Base-by-base conservation (phyloP, 2,888 invertebrate species). In the Ethmia dodecea region DNA sequence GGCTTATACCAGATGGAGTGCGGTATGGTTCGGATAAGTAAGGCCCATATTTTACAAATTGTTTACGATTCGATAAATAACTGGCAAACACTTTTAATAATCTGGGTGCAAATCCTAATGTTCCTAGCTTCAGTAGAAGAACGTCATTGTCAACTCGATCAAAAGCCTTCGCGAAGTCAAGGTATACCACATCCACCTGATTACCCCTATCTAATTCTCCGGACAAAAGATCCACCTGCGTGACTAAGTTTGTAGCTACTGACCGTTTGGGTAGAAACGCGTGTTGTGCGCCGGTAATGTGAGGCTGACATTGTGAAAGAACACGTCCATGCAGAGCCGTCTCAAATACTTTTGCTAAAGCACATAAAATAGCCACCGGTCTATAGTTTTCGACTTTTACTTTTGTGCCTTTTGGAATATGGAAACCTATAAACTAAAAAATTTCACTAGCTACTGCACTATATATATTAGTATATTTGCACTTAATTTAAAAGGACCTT, bases 171-270 rank as follows among this genome's bases (percentile, higher is more conserved):
- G 5, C 24, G n/a, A 37, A 37, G 13, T 24, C 28, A 24, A 27
- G 22, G 14, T 33, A 33, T 3, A 33, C 10, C 11, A 39, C 39
- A 20, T 38, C 38, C 1, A 38, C 31, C 18, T 38, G 35, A 1
- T 1, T 9, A 12, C 25, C 20, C 9, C 8, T 20, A 28, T 38
- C 38, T 13, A 36, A 10, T 11, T 28, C 9, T 8, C 20, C 1
- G 1, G 35, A 35, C 1, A 35, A 15, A 12, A 11, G 10, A 13
- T 33, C 14, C 1, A 26, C 27, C 1, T 31, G n/a, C 8, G 33
- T 31, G 3, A 40, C 8, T 3, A 36, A 27, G 13, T 38, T 38
- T 2, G 30, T 33, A 10, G 31, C 30, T 9, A 40, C 40, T 1
- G 40, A 40, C 1, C 33, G n/a, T 5, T 27, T 27, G 0, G n/a